Evolutionary conservation across 2,888 invertebrate species (phyloP), one percentile per base, ranked within the genome.

Genomic region (Drosophila suboccidentalis): DNA sequence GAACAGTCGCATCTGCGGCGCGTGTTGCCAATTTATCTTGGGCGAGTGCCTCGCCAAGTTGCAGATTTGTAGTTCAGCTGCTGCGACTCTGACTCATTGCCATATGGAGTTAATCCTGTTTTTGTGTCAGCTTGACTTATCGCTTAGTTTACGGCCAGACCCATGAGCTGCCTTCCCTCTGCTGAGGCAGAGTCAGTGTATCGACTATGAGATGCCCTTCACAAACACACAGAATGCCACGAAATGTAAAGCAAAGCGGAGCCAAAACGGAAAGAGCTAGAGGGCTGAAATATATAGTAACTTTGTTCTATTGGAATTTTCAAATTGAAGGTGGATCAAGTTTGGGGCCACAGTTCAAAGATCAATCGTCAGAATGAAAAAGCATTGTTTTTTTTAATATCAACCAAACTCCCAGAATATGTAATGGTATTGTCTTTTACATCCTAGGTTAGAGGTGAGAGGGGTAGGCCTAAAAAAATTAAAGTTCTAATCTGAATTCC

Each of bases 21-120:
- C 84, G 88, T 84, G 88, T 87, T 85, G 80, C 86, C 83, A 82
- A 84, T 84, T 84, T 84, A 87, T 87, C 82, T 87, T 75, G 51
- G 54, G 67, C 67, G 71, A 74, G 62, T 68, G 69, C 57, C 69
- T 68, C 71, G 66, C 62, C 75, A 75, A 66, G 70, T 70, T 84
- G 75, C 68, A 81, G 80, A 75, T 75, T 82, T 75, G 75, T 63
- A 65, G 64, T 55, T 66, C 73, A 75, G 55, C 78, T 75, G 57
- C 73, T 13, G 66, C 62, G 60, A 13, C 62, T 79, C 67, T 82
- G 87, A 87, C 71, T 82, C 87, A 81, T 67, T 67, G 60, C 78
- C 67, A 71, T 63, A 32, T 50, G 55, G 47, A 64, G 65, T 26
- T 87, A 82, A 81, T 82, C 82, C 87, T 70, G 85, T 87, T 87